phyloP scores from a whole-genome alignment of 2,888 invertebrate species.

The Zygogramma bicolorata region DNA sequence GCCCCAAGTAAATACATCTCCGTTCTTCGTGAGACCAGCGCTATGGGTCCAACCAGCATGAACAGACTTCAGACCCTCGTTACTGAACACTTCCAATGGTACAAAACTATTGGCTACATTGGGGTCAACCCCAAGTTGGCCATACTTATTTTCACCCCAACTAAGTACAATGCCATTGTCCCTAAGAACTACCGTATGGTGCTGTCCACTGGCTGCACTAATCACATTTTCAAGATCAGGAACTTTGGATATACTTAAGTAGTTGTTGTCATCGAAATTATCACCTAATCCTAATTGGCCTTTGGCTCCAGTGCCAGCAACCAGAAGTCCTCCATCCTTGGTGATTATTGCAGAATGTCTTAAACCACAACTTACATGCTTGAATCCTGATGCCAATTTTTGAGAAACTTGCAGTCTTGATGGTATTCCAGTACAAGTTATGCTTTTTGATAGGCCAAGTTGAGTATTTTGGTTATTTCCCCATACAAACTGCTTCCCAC shows the following conservation, averaged over 20 bases:
- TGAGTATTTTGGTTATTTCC: conserved; percentile 86
- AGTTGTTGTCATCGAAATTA: conserved; percentile 64
- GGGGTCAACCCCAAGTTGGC: conserved; percentile 77
- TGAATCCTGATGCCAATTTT: conserved; percentile 69
- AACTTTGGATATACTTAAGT: conserved; percentile 69
- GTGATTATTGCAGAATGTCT: conserved; percentile 77
- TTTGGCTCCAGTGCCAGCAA: conserved; percentile 76
- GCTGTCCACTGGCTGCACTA: conserved; percentile 83
- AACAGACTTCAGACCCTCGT: conserved; percentile 71
- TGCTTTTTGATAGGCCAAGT: conserved; percentile 72
- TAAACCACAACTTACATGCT: conserved; percentile 75
- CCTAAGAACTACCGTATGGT: conserved; percentile 77
- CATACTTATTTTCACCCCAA: conserved; percentile 89
- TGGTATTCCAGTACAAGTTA: conserved; percentile 65
- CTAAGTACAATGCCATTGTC: conserved; percentile 73
- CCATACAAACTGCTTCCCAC: conserved; percentile 82
- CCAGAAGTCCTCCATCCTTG: conserved; percentile 72
- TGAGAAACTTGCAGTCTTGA: conserved; percentile 65
- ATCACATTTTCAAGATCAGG: conserved; percentile 71
- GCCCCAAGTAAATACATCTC: conserved; percentile 81
- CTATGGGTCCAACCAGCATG: conserved; percentile 86
- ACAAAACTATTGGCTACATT: conserved; percentile 69
- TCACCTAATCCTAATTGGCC: conserved; percentile 76
- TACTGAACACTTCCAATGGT: conserved; percentile 71
- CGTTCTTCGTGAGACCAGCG: conserved; percentile 73